Base-by-base conservation (phyloP, 2,113 vertebrate species). In the Onychostoma macrolepis region DNA sequence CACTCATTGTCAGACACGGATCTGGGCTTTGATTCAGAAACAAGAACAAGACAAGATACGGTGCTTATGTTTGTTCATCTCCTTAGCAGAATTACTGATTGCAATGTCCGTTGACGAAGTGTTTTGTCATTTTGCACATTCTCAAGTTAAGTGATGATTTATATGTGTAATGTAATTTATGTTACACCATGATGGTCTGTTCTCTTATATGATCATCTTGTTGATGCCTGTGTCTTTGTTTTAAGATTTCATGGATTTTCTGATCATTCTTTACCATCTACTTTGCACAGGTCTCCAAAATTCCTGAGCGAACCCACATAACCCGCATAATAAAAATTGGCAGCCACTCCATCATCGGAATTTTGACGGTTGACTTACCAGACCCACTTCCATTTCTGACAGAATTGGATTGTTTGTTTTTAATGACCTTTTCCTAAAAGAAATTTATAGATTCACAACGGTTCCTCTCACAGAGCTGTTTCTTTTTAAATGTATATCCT, bases 1-100 rank as follows among this genome's bases (percentile, higher is more conserved):
- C 9, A 50, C 28, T 83, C 19, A 43, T 65, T 45, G 38, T 83
- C 10, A 33, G 5, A 69, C 5, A 33, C 17, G 1, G 6, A 33
- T 82, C 58, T 83, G 26, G n/a, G 26, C 63, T 81, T 63, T 28
- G 33, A 63, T 43, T 26, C 77, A 58, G 30, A 58, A 36, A 21
- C 56, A 5, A 19, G 43, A 77, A 11, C n/a, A 77, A 77, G 75
- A 77, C n/a, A 1, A 3, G 13, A 77, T 50, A 30, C 24, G 17
- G 67, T 1, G 2, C 67, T 38, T 33, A 8, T 48, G 38, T 76
- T 36, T 38, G 33, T 38, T 69, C 2, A 69, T 19, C 33, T 10
- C 3, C 7, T 36, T 71, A 36, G 1, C 15, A 36, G 3, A 33
- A 28, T 28, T 65, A 65, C 61, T 65, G 11, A 48, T 48, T 48